Percentiles rank a stretch among this genome's conserved stretches.
Evolutionary conservation across 2,888 invertebrate genomes (phyloP).

Genomic region (Vannuccia rotundouncinata): DNA sequence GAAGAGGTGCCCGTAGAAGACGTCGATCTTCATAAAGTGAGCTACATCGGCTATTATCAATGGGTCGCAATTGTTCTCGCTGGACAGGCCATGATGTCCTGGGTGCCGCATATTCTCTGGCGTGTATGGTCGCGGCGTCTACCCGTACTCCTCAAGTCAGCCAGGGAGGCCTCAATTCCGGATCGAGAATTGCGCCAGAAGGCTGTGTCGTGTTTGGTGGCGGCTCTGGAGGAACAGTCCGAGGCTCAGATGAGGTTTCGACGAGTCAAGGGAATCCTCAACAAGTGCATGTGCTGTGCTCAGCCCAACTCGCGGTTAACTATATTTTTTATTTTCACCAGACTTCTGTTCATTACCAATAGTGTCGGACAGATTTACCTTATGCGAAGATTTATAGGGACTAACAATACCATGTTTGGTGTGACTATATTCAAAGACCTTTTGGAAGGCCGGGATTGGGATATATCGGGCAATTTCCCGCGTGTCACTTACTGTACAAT

Average conservation of each 20-base stretch:
- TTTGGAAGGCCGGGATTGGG: conserved; percentile 34
- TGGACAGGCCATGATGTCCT: conserved; percentile 38
- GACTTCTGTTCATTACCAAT: conserved; percentile 39
- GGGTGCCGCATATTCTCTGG: conserved; percentile 39
- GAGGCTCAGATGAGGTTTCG: conserved; percentile 37
- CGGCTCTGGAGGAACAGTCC: conserved; percentile 40
- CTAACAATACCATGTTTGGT: conserved; percentile 37
- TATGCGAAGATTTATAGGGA: conserved; percentile 37
- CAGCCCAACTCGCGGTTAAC: conserved; percentile 36
- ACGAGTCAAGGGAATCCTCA: conserved; percentile 33
- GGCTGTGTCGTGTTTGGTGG: conserved; percentile 39
- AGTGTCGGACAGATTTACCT: conserved; percentile 38
- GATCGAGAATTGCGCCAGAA: conserved; percentile 37
- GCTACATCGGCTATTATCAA: conserved; percentile 38
- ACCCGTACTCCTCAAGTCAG: conserved; percentile 38
- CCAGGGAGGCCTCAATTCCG: conserved; percentile 37
- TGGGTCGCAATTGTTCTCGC: conserved; percentile 40
- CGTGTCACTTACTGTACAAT: conserved; percentile 39
- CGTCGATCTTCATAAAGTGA: conserved; percentile 28
- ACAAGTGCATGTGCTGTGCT: conserved; percentile 30
- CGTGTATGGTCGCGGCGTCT: conserved; percentile 37
- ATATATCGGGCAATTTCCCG: conserved; percentile 38
- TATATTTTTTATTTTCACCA: conserved; percentile 33
- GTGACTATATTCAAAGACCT: conserved; percentile 32
- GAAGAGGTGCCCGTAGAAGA: conserved; percentile 34